Conservation (phyloP, 2,797 vertebrate genomes). For the Pipistrellus pipistrellus region DNA sequence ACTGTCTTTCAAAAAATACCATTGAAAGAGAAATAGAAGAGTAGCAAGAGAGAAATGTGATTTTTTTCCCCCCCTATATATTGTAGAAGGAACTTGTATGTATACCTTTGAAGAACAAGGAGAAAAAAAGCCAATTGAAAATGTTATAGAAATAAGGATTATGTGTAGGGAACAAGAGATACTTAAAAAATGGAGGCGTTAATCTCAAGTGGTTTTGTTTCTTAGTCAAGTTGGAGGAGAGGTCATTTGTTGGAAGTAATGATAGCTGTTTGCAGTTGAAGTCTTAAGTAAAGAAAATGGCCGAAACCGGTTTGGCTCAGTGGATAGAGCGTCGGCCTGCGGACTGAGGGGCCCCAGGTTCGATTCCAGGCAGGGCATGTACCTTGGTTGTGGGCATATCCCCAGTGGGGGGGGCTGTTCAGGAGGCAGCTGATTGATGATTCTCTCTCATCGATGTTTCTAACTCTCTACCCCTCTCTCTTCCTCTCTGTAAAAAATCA, state of each 20-base stretch:
- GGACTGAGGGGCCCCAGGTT: no score
- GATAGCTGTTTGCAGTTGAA: conserved; percentile 1
- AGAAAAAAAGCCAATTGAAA: conserved; percentile 34
- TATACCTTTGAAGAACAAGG: conserved; percentile 39
- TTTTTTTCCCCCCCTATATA: no score
- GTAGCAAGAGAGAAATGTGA: not conserved
- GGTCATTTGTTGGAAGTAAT: not conserved
- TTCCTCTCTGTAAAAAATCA: no score
- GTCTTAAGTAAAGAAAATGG: not conserved
- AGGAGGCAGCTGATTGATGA: no score
- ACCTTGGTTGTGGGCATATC: no score
- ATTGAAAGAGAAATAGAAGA: not conserved
- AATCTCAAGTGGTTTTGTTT: conserved; percentile 35
- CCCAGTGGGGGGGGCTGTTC: no score
- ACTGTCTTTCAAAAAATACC: not conserved
- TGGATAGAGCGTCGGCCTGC: no score
- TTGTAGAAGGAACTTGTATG: not conserved
- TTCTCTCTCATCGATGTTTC: no score
- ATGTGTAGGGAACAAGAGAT: not conserved
- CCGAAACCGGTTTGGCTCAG: no score
- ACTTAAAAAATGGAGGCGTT: not conserved
- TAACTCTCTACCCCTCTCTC: no score
- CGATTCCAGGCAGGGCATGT: no score
- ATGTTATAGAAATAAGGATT: conserved; percentile 23
- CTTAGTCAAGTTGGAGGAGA: conserved; percentile 52